A percentile compares a stretch with the other conserved stretches of the same genome.
Evolutionary conservation across 2,888 invertebrate genomes (phyloP).

Genomic region (Acanthosepion pharaonis): DNA sequence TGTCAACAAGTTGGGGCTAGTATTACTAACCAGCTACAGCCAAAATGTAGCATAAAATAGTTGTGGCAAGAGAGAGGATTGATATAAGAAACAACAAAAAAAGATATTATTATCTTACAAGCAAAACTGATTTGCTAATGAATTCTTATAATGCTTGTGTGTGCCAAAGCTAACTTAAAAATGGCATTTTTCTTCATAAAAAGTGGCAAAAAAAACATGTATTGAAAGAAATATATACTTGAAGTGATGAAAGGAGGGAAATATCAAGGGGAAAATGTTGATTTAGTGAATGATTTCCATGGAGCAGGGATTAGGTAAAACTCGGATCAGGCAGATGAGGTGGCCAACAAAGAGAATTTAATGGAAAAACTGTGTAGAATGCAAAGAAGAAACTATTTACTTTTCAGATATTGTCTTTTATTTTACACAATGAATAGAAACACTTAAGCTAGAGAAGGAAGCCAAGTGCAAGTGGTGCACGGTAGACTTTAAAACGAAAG

Average conservation of each 20-base stretch:
- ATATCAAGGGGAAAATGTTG: neutral
- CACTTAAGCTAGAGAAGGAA: neutral
- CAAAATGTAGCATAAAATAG: no score
- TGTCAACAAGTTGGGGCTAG: no score
- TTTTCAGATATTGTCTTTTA: neutral
- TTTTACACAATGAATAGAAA: neutral
- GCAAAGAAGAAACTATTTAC: neutral
- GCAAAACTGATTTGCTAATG: no score
- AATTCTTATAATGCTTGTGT: no score
- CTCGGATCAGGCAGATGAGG: neutral
- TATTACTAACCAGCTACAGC: no score
- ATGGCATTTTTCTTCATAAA: no score
- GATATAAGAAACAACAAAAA: no score
- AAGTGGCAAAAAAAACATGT: neutral
- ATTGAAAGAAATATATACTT: neutral
- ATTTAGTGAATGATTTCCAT: neutral
- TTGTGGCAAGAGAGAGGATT: no score
- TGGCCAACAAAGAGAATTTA: neutral
- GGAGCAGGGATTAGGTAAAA: neutral
- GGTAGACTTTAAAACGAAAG: neutral
- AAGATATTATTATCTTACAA: no score
- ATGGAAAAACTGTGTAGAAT: neutral
- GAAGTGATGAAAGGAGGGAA: neutral
- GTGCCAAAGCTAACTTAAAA: no score
- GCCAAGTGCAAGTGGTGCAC: neutral